Percentiles rank a stretch among this genome's conserved stretches.
phyloP scores from a whole-genome alignment of 92 coral and sea anemone genomes.

The Palythoa caribaeorum region DNA sequence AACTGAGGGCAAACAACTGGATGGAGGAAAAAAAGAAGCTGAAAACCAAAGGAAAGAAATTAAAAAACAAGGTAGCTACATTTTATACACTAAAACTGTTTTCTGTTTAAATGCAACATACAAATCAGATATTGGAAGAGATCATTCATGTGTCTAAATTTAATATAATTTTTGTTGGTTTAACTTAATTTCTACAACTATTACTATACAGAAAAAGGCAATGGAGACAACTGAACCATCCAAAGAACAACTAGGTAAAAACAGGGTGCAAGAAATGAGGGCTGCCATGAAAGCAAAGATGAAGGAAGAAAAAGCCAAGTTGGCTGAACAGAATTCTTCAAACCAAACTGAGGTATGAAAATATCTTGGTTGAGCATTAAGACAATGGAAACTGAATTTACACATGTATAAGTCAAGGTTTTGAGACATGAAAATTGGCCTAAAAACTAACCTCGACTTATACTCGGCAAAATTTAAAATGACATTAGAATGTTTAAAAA shows the following conservation, averaged over 20 bases:
- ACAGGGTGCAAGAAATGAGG: slow-evolving; percentile 80
- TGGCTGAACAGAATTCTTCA: slow-evolving; percentile 63
- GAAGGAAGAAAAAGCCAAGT: slow-evolving; percentile 68
- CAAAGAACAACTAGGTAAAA: slow-evolving; percentile 39
- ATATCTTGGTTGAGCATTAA: background rate
- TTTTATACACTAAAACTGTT: background rate
- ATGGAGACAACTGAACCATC: background rate
- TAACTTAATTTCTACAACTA: background rate
- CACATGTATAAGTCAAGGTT: no score
- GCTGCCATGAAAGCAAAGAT: slow-evolving; percentile 81
- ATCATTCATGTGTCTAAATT: background rate
- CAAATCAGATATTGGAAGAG: background rate
- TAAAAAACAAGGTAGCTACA: slow-evolving; percentile 66
- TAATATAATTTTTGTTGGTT: background rate
- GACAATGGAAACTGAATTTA: no score
- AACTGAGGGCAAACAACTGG: slow-evolving; percentile 85
- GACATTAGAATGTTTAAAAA: no score
- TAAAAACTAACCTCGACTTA: no score
- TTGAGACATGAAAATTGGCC: no score
- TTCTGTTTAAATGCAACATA: background rate
- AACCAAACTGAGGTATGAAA: slow-evolving; percentile 53
- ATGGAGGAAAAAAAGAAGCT: slow-evolving; percentile 69
- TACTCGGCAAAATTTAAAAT: no score
- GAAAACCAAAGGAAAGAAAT: slow-evolving; percentile 60
- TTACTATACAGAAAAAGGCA: background rate